A percentile compares a stretch with the other conserved stretches of the same genome.
phyloP scores from a whole-genome alignment of 2,888 invertebrate species.

The Pachycephus smyrnensis region DNA sequence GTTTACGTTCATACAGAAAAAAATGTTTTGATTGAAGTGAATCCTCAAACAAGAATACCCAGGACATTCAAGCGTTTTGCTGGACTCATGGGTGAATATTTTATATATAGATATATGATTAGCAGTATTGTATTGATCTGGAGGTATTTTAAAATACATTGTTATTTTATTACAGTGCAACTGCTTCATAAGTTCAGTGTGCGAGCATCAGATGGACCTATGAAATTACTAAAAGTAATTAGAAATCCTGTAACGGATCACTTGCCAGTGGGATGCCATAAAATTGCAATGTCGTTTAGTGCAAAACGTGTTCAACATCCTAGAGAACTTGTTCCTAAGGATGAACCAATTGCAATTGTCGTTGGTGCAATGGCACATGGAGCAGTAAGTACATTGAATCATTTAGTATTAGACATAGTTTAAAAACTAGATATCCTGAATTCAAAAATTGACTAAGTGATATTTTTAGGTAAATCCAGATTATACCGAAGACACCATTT shows the following conservation, averaged over 20 bases:
- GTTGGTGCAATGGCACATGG: constrained; percentile 99
- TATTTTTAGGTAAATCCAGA: constrained; percentile 74
- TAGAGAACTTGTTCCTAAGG: constrained; percentile 81
- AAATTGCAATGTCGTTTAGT: constrained; percentile 91
- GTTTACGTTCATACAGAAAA: constrained; percentile 92
- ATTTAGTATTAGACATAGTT: not conserved
- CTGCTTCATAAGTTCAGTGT: constrained; percentile 94
- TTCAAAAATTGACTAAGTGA: not conserved
- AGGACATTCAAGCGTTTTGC: constrained; percentile 97
- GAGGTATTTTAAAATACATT: constrained; percentile 3
- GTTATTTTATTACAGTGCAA: constrained; percentile 78
- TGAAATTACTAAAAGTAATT: constrained; percentile 93
- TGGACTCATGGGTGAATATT: constrained; percentile 87
- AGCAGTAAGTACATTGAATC: constrained; percentile 74
- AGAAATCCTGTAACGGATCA: constrained; percentile 96
- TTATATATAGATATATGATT: not conserved
- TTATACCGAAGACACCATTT: constrained; percentile 90
- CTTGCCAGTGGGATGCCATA: constrained; percentile 92
- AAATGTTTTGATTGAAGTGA: constrained; percentile 94
- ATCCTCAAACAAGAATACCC: constrained; percentile 97
- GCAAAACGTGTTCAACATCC: constrained; percentile 79
- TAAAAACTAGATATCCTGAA: not conserved
- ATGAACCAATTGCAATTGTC: constrained; percentile 89
- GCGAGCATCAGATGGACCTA: constrained; percentile 88
- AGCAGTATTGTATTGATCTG: not conserved